Evolutionary conservation across 2,113 vertebrate genomes (phyloP).

Genomic region (Petrocephalus zakoni): DNA sequence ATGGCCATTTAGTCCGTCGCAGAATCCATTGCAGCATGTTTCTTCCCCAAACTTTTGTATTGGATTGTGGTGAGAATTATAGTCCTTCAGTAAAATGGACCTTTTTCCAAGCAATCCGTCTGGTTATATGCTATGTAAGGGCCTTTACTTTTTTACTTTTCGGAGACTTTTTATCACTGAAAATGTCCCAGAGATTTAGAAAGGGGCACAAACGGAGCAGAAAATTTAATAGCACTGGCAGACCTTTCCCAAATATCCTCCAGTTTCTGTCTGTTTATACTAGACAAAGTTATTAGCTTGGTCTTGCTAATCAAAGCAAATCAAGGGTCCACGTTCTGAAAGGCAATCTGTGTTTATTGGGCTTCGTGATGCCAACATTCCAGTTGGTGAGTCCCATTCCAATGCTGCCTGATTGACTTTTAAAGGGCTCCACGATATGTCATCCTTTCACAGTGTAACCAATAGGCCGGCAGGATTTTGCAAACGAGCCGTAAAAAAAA

Average conservation of each 20-base stretch:
- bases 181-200: not conserved
- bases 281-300: constrained; percentile 32
- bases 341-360: constrained; percentile 33
- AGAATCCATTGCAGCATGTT: not conserved
- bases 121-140: not conserved
- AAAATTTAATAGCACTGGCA: constrained; percentile 15
- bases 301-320: constrained; percentile 30
- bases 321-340: constrained; percentile 22
- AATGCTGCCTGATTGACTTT: constrained; percentile 23
- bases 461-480: not conserved
- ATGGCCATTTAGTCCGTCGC: not conserved
- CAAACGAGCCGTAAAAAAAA: constrained; percentile 16
- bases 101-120: not conserved
- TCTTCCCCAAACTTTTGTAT: not conserved
- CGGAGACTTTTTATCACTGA: not conserved
- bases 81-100: constrained; percentile 16
- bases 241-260: constrained; percentile 26
- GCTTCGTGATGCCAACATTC: constrained; percentile 20
- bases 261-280: constrained; percentile 24
- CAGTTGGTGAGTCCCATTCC: constrained; percentile 17
- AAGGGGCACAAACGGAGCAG: not conserved
- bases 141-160: not conserved
- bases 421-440: constrained; percentile 14
- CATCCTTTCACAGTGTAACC: constrained; percentile 5
- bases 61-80: not conserved